Conservation (phyloP, 2,888 invertebrate species). For the Hydropsyche betteni region DNA sequence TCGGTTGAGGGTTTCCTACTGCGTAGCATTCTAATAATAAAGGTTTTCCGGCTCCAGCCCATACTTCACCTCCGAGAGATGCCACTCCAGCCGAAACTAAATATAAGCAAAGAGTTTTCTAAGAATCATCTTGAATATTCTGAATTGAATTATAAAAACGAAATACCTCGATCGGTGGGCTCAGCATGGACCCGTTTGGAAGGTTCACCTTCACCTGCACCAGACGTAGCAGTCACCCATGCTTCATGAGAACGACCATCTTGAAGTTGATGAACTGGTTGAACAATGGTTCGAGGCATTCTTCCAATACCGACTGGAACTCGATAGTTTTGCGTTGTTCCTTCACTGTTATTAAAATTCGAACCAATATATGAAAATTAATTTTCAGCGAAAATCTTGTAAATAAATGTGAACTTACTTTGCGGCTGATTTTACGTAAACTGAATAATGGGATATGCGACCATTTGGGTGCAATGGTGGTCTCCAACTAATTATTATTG, state of each 20-base stretch:
- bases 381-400: not conserved
- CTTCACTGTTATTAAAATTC: slow-evolving; percentile 44
- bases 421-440: slow-evolving; percentile 62
- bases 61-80: slow-evolving; percentile 65
- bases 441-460: slow-evolving; percentile 78
- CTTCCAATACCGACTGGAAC: slow-evolving; percentile 38
- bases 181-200: slow-evolving; percentile 69
- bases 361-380: not conserved
- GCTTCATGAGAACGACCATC: slow-evolving; percentile 81
- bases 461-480: slow-evolving; percentile 79
- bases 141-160: not conserved
- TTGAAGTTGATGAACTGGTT: slow-evolving; percentile 73
- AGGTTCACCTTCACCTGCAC: slow-evolving; percentile 72
- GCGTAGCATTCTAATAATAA: slow-evolving; percentile 61
- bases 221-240: slow-evolving; percentile 81
- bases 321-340: slow-evolving; percentile 47
- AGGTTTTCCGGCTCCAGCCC: slow-evolving; percentile 62
- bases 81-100: slow-evolving; percentile 72
- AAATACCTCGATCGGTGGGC: slow-evolving; percentile 56
- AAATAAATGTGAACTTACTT: slow-evolving; percentile 37
- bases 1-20: slow-evolving; percentile 63
- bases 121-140: not conserved
- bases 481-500: slow-evolving; percentile 84
- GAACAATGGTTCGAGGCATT: slow-evolving; percentile 53
- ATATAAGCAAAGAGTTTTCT: not conserved